A percentile compares a stretch with the other conserved stretches of the same genome.
phyloP scores from a whole-genome alignment of 2,888 invertebrate species.

The Hedya salicella region DNA sequence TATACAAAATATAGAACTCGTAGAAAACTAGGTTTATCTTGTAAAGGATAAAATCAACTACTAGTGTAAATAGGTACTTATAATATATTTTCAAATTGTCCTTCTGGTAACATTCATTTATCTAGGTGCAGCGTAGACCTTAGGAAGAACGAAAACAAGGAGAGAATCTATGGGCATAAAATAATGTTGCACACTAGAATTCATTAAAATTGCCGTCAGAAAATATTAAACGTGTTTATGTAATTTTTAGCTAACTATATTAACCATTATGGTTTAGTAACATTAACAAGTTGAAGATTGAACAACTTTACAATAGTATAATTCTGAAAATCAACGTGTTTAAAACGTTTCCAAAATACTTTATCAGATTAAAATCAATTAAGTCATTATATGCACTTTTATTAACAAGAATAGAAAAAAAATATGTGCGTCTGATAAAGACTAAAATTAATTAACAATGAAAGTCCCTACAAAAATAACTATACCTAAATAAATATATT shows the following conservation, averaged over 20 bases:
- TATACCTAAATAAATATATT: constrained; percentile 7
- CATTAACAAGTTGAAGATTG: not conserved
- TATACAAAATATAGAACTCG: constrained; percentile 22
- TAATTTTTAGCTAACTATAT: not conserved
- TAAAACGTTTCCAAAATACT: constrained; percentile 29
- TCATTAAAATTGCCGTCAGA: constrained; percentile 26
- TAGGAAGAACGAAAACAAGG: not conserved
- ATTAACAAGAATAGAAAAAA: constrained; percentile 28
- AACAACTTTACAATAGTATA: constrained; percentile 7
- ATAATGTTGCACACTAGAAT: constrained; percentile 1
- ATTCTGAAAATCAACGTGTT: not conserved
- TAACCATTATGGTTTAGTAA: constrained; percentile 2
- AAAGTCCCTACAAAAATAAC: not conserved
- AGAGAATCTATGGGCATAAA: not conserved
- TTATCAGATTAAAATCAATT: constrained; percentile 22
- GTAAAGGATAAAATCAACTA: constrained; percentile 32
- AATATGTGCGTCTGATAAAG: constrained; percentile 27
- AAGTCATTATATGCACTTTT: too few relatives aligned
- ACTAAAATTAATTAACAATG: constrained; percentile 32
- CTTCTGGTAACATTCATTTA: not conserved
- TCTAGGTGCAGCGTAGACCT: not conserved
- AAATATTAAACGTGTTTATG: constrained; percentile 24
- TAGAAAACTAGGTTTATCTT: constrained; percentile 33
- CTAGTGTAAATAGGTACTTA: constrained; percentile 31
- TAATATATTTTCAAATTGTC: constrained; percentile 11